Percentiles rank a stretch among this genome's conserved stretches.
phyloP scores from a whole-genome alignment of 2,888 invertebrate species.

The Ochlodes sylvanus region DNA sequence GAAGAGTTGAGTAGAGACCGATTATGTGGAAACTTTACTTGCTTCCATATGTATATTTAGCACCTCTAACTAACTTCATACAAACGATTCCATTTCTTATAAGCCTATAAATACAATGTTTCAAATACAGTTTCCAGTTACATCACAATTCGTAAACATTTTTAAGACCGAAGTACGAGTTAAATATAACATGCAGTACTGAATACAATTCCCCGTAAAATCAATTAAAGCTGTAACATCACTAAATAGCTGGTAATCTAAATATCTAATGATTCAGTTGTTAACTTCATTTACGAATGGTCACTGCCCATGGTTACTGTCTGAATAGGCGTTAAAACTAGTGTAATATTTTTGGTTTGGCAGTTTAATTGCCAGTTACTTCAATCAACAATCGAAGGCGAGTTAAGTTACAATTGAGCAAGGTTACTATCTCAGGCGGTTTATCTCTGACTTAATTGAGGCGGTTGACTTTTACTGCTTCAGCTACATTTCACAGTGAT shows the following conservation, averaged over 20 bases:
- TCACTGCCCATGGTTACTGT: too few species aligned
- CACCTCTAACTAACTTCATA: too few species aligned
- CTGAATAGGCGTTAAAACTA: too few species aligned
- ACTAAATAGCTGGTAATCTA: slow-evolving; percentile 1
- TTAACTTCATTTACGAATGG: too few species aligned
- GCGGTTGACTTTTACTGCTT: slow-evolving; percentile 19
- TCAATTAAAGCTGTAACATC: slow-evolving; percentile 4
- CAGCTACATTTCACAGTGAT: slow-evolving; percentile 21
- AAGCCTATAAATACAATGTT: too few species aligned
- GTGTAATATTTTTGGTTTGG: too few species aligned
- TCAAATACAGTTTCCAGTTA: background rate
- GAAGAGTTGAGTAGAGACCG: too few species aligned
- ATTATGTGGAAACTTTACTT: too few species aligned
- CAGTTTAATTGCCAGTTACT: too few species aligned
- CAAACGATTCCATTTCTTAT: too few species aligned
- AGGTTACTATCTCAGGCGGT: slow-evolving; percentile 4
- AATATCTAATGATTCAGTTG: background rate
- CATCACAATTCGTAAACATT: background rate
- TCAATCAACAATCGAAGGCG: too few species aligned
- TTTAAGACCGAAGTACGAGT: background rate
- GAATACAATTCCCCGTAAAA: slow-evolving; percentile 12
- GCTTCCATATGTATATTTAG: too few species aligned
- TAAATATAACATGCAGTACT: slow-evolving; percentile 7
- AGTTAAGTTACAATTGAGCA: slow-evolving; percentile 1
- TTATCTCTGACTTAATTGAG: slow-evolving; percentile 5